A percentile compares a stretch with the other conserved stretches of the same genome.
These are phyloP conservation scores for Pseudochromis fuscus DNA, from an alignment of 2,797 vertebrate genomes.

Conservation along the genomic window DNA sequence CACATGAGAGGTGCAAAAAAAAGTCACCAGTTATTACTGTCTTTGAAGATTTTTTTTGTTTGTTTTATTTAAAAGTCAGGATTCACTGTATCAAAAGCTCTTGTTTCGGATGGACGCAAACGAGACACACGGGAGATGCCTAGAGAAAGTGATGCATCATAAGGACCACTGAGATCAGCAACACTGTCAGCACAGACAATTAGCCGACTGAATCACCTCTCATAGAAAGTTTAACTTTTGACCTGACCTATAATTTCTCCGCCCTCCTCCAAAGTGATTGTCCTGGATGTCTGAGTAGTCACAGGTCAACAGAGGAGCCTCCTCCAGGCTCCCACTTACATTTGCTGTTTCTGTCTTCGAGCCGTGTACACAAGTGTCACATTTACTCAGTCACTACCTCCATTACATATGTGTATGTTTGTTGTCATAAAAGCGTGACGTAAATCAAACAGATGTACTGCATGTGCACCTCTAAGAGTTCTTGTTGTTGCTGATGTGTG, in stretches of 20 bases:
- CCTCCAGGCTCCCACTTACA: slow-evolving; percentile 19
- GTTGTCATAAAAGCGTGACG: slow-evolving; percentile 38
- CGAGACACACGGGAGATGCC: slow-evolving; percentile 15
- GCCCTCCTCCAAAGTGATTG: slow-evolving; percentile 1
- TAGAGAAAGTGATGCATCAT: slow-evolving; percentile 24
- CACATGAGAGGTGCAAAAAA: slow-evolving; percentile 11
- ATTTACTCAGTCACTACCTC: slow-evolving; percentile 36
- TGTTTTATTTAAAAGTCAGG: background rate
- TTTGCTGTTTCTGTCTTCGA: slow-evolving; percentile 9
- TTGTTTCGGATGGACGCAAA: slow-evolving; percentile 3
- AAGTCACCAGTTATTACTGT: slow-evolving; percentile 20
- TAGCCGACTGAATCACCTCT: slow-evolving; percentile 35
- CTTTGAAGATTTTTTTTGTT: slow-evolving; percentile 37
- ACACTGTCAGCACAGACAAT: slow-evolving; percentile 40
- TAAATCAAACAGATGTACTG: slow-evolving; percentile 49
- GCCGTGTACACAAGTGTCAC: slow-evolving; percentile 16
- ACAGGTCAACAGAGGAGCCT: background rate
- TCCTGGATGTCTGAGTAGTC: slow-evolving; percentile 17
- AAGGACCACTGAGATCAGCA: slow-evolving; percentile 11
- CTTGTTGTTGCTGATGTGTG: slow-evolving; percentile 2
- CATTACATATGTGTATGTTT: slow-evolving; percentile 42
- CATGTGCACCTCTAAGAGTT: slow-evolving; percentile 25
- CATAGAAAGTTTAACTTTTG: slow-evolving; percentile 40
- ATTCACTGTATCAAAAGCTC: slow-evolving; percentile 29
- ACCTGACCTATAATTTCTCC: slow-evolving; percentile 25